A percentile compares a stretch with the other conserved stretches of the same genome.
phyloP scores from a whole-genome alignment of 2,888 invertebrate species.

The Synergus laeviventris region DNA sequence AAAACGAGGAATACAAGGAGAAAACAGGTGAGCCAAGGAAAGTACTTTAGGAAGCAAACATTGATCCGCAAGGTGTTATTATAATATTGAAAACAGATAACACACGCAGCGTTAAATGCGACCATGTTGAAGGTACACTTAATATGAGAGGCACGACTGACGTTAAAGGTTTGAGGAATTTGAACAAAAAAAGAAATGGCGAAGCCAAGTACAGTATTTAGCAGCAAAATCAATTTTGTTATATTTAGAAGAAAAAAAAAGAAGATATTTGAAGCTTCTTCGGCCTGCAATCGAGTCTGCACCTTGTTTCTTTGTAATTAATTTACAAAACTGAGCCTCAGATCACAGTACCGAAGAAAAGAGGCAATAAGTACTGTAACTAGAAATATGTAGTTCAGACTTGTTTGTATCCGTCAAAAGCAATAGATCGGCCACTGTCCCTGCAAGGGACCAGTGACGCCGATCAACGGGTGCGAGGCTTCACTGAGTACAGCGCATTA shows the following conservation, averaged over 20 bases:
- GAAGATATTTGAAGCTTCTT: conserved; percentile 45
- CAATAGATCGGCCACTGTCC: conserved; percentile 45
- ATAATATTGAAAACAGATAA: conserved; percentile 47
- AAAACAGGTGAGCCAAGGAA: conserved; percentile 40
- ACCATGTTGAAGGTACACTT: neutral
- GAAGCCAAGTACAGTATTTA: neutral
- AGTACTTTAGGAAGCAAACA: conserved; percentile 63
- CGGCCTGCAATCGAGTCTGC: conserved; percentile 44
- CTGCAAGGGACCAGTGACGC: conserved; percentile 23
- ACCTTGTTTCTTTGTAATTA: neutral
- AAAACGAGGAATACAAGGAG: conserved; percentile 21
- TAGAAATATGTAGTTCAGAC: conserved; percentile 46
- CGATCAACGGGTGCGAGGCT: conserved; percentile 52
- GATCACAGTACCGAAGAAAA: conserved; percentile 35
- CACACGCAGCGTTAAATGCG: conserved; percentile 29
- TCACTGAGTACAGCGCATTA: conserved; percentile 54
- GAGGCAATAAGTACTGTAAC: conserved; percentile 25
- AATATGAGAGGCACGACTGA: conserved; percentile 21
- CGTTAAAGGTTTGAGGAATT: conserved; percentile 42
- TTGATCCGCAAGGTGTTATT: conserved; percentile 51
- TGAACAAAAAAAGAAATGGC: conserved; percentile 21
- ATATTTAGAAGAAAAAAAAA: conserved; percentile 13
- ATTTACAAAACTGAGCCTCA: conserved; percentile 45
- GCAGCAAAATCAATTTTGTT: conserved; percentile 29
- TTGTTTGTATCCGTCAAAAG: conserved; percentile 50